These are phyloP conservation scores for Melanitta fusca DNA, from an alignment of 2,797 vertebrate species.

Conservation along the genomic window DNA sequence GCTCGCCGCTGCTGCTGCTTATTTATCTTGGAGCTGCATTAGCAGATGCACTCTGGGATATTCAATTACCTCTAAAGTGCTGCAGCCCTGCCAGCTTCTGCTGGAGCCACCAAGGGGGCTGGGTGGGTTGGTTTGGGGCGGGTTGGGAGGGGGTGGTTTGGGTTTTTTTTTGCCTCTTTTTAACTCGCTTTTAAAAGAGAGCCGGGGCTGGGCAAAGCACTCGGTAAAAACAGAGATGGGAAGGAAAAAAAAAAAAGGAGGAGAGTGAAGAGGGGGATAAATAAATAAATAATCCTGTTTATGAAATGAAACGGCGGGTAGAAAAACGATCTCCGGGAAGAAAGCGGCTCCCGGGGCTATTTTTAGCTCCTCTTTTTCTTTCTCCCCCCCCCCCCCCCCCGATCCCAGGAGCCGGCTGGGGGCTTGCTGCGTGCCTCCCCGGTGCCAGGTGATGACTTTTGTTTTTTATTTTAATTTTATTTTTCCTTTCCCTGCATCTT, in stretches of 20 bases:
- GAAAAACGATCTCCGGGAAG: conserved; percentile 32
- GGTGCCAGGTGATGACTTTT: background rate
- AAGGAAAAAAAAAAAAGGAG: background rate
- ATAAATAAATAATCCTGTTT: conserved; percentile 18
- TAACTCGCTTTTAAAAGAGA: background rate
- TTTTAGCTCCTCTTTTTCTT: conserved; percentile 54
- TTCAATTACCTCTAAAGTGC: conserved; percentile 36
- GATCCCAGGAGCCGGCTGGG: background rate
- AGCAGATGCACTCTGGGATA: conserved; percentile 44
- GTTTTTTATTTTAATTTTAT: too few species aligned
- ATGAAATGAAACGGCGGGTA: background rate
- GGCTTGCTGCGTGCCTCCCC: background rate
- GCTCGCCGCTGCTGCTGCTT: background rate
- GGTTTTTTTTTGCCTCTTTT: background rate
- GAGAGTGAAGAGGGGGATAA: background rate
- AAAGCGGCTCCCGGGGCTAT: conserved; percentile 48
- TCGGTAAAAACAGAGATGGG: background rate
- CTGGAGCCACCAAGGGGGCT: background rate
- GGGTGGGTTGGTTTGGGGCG: background rate
- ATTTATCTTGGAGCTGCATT: background rate
- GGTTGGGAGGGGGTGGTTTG: too few species aligned
- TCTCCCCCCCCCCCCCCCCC: background rate
- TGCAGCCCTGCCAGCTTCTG: background rate
- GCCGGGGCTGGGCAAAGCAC: accelerated
- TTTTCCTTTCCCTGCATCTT: background rate